A percentile compares a stretch with the other conserved stretches of the same genome.
phyloP scores from a whole-genome alignment of 2,113 vertebrate species.

The Zosterops borbonicus region DNA sequence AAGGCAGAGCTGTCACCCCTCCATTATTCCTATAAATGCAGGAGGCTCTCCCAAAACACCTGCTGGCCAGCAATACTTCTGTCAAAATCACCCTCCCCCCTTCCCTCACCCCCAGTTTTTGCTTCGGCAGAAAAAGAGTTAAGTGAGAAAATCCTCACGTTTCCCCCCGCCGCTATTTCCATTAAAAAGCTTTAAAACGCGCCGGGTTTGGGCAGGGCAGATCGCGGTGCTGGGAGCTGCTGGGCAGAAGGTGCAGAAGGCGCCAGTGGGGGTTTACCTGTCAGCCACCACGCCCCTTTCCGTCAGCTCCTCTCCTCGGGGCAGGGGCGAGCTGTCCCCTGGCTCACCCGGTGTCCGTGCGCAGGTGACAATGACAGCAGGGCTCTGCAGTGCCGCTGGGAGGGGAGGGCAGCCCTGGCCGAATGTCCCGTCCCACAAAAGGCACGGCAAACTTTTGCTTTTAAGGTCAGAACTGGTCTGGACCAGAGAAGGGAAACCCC shows the following conservation, averaged over 20 bases:
- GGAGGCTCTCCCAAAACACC: neutral
- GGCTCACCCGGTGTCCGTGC: rapidly evolving
- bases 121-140: neutral
- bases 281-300: neutral
- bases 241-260: neutral
- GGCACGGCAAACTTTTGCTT: neutral
- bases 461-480: neutral
- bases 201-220: neutral
- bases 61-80: neutral
- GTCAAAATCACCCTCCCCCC: neutral
- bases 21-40: neutral
- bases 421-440: neutral
- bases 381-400: neutral
- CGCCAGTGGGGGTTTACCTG: neutral
- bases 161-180: rapidly evolving
- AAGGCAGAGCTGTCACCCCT: neutral
- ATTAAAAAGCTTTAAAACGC: neutral
- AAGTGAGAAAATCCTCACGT: neutral
- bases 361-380: neutral
- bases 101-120: neutral
- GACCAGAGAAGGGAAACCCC: neutral
- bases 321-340: neutral
- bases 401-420: neutral
- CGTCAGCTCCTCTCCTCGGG: rapidly evolving
- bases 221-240: rapidly evolving